Conservation (phyloP, 2,113 vertebrate species). For the Balaeniceps rex region DNA sequence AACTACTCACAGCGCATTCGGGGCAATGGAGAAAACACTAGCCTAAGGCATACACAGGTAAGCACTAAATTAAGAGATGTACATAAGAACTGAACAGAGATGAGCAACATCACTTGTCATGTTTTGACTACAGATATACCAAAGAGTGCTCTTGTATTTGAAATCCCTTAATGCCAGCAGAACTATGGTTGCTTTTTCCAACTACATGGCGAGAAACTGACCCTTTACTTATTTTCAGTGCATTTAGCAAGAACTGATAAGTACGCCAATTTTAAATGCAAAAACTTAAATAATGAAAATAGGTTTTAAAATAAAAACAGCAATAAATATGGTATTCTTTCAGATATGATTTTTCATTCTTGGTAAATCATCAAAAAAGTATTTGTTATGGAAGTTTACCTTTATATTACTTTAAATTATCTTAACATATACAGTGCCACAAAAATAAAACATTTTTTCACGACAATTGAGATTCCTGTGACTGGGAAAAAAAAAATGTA, state of each 20-base stretch:
- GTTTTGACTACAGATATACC: constrained; percentile 61
- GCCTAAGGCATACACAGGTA: constrained; percentile 69
- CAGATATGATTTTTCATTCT: constrained; percentile 66
- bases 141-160: constrained; percentile 47
- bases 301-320: constrained; percentile 62
- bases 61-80: constrained; percentile 72
- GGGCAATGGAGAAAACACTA: constrained; percentile 75
- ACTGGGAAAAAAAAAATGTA: constrained; percentile 64
- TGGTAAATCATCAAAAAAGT: constrained; percentile 65
- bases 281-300: constrained; percentile 67
- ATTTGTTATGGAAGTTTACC: constrained; percentile 63
- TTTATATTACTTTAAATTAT: constrained; percentile 80
- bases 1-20: constrained; percentile 74
- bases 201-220: constrained; percentile 54
- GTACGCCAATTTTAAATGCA: constrained; percentile 63
- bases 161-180: constrained; percentile 47
- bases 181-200: constrained; percentile 42
- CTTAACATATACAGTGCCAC: constrained; percentile 83
- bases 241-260: constrained; percentile 65
- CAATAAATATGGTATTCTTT: constrained; percentile 70
- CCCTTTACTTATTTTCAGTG: constrained; percentile 69
- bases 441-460: constrained; percentile 79
- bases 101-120: constrained; percentile 56
- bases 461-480: constrained; percentile 73
- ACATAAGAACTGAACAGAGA: constrained; percentile 65